A percentile compares a stretch with the other conserved stretches of the same genome.
Evolutionary conservation across 2,888 invertebrate species (phyloP).

Genomic region (Melanotus villosus): DNA sequence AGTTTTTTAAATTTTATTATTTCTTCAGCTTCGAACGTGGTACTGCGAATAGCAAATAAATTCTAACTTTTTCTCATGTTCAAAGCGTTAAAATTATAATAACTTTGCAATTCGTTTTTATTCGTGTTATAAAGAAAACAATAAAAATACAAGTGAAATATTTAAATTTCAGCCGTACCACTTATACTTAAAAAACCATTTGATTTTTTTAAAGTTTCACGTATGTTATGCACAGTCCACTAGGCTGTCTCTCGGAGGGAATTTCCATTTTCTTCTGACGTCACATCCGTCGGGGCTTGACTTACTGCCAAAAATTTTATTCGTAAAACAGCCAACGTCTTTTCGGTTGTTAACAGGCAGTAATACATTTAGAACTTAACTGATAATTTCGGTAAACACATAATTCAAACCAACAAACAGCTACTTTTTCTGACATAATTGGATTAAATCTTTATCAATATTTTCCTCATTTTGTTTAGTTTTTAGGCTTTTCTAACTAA

Average conservation of each 20-base stretch:
- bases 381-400: no score
- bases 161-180: slow-evolving; percentile 10
- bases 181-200: slow-evolving; percentile 9
- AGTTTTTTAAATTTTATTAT: not conserved
- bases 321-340: slow-evolving; percentile 25
- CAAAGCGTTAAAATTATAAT: not conserved
- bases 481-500: no score
- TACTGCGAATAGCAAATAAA: not conserved
- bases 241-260: slow-evolving; percentile 65
- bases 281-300: slow-evolving; percentile 62
- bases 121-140: not conserved
- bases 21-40: slow-evolving; percentile 5
- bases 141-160: not conserved
- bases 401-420: no score
- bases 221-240: slow-evolving; percentile 59
- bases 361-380: not conserved
- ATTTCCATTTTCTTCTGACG: slow-evolving; percentile 66
- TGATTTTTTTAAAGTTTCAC: slow-evolving; percentile 41
- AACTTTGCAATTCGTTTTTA: slow-evolving; percentile 33
- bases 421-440: no score
- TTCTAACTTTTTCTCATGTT: not conserved
- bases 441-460: no score
- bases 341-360: slow-evolving; percentile 18
- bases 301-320: slow-evolving; percentile 58
- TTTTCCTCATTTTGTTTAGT: no score